Base-by-base conservation (phyloP, 2,888 invertebrate species). In the Nineta flava region DNA sequence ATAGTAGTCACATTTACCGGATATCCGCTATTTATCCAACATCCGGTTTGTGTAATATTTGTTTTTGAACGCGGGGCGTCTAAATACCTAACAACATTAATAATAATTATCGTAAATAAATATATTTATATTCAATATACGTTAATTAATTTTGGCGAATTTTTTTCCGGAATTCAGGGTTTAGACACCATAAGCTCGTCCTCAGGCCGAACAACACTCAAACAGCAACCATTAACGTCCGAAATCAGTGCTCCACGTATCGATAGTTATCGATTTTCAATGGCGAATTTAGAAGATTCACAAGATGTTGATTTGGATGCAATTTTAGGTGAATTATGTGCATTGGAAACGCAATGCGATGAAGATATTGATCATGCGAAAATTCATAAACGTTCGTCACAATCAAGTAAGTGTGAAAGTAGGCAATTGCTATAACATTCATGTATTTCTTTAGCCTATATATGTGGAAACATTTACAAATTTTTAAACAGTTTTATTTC, bases 231-330 rank as follows among this genome's bases (percentile, higher is more conserved):
- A 9, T 70, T 81, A 58, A 73, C 72, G 60, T 71, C 75, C 52
- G 83, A 83, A 65, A 81, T 84, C 58, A 78, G 83, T 51, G 80
- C 83, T n/a, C 86, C 87, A 44, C 69, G 88, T 56, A 88, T 90
- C 60, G 91, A 91, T 70, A 83, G 87, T 53, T 88, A 92, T 69
- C 77, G 94, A 60, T 93, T 93, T 69, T 93, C 92, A 48, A 92
- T 93, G 91, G 93, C 93, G 47, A 94, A 93, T 68, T 76, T 94
- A 49, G 92, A 94, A 72, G 95, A 95, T 68, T 88, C 91, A 17
- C 92, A 92, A 64, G 95, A 96, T 69, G 88, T 93, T 47, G 96
- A 97, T 70, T 74, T 97, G 65, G 96, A 97, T 67, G 94, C 94
- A 51, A 94, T 97, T 59, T 76, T 97, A 52, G 94, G 93, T 38